Base-by-base conservation (phyloP, 2,113 vertebrate species). In the Ceuthmochares aereus region DNA sequence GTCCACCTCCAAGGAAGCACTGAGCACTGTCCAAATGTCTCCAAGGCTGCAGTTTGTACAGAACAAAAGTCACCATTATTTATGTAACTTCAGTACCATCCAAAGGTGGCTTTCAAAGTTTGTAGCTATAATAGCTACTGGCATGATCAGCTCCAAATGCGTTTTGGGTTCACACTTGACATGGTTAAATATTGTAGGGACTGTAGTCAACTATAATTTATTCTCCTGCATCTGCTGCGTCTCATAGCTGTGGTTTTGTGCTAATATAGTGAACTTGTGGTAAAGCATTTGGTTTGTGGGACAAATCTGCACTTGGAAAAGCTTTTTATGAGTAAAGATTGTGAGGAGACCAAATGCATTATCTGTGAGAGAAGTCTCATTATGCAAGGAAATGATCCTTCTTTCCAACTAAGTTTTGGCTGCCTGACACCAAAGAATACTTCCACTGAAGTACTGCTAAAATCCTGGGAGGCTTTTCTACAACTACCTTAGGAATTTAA, bases 321-420 rank as follows among this genome's bases (percentile, higher is more conserved):
- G 7, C 10, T 20, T 89, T 56, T 68, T 34, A 70, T 37, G 26
- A 69, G 9, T 64, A 42, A 68, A 89, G 34, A 80, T 12, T 62
- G 5, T 51, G 22, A 63, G 9, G 14, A 14, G 2, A 64, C 9
- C 27, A 59, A 90, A 43, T 4, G 60, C 12, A 11, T 47, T 32
- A 60, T 55, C 19, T 14, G 10, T 51, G 54, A 80, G 54, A 86
- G 19, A 79, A 83, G 72, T 36, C 21, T 86, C 42, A 51, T 67
- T 55, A 45, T 2, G 0, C 18, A 30, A 43, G n/a, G 21, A 18
- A 75, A 9, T 0, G 4, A 55, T 49, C 10, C 26, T 60, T 84
- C n/a, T 66, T 74, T 74, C 55, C 81, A 47, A 68, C 17, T n/a
- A 15, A 5, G 13, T 30, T 84, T 69, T 73, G 52, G 9, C 56